phyloP scores from a whole-genome alignment of 2,888 invertebrate species.

The Cryptophagus acutangulus region DNA sequence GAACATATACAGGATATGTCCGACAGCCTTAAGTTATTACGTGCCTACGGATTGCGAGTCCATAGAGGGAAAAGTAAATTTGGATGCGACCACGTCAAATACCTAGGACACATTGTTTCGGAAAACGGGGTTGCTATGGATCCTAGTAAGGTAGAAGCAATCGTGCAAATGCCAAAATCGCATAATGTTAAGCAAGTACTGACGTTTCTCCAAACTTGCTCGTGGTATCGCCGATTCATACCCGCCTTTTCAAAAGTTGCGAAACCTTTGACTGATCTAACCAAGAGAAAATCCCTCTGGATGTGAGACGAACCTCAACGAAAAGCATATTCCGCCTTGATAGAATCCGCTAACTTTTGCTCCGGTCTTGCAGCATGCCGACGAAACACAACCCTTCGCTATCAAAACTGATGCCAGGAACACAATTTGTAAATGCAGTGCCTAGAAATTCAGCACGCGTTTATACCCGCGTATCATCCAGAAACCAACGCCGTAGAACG shows the following conservation, averaged over 20 bases:
- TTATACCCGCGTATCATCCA: no score
- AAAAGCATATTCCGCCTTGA: slow-evolving; percentile 17
- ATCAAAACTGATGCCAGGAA: slow-evolving; percentile 29
- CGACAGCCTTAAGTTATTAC: not conserved
- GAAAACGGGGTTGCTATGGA: not conserved
- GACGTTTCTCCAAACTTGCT: slow-evolving; percentile 25
- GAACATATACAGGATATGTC: not conserved
- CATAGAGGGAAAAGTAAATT: not conserved
- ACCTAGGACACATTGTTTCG: slow-evolving; percentile 2
- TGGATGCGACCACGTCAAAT: no score
- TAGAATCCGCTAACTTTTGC: slow-evolving; percentile 17
- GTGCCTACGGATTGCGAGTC: not conserved
- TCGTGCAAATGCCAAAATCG: slow-evolving; percentile 11
- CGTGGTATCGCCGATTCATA: slow-evolving; percentile 21
- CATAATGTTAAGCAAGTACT: slow-evolving; percentile 21
- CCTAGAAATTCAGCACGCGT: no score
- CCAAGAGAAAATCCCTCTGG: slow-evolving; percentile 11
- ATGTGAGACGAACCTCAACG: slow-evolving; percentile 13
- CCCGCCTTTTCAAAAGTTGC: slow-evolving; percentile 14
- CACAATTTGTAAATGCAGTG: no score
- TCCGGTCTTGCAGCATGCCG: slow-evolving; percentile 23
- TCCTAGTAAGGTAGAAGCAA: not conserved
- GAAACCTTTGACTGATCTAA: slow-evolving; percentile 15
- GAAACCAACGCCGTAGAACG: no score
- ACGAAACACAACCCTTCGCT: slow-evolving; percentile 17